Conservation (phyloP, 2,797 vertebrate genomes). For the Oophaga sylvatica region DNA sequence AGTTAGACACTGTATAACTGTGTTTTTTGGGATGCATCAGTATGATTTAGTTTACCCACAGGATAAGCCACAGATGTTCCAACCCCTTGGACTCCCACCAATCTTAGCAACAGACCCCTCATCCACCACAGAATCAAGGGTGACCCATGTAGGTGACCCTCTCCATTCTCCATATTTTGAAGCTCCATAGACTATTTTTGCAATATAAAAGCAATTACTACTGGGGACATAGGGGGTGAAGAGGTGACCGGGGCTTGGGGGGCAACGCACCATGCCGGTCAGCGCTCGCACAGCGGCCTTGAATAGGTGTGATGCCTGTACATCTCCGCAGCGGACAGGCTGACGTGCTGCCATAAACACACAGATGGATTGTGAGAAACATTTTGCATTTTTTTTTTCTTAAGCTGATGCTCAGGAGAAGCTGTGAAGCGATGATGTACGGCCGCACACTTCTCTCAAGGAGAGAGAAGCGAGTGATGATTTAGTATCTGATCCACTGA, state of each 20-base stretch:
- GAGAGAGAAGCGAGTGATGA: neutral
- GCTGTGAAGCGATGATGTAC: slow-evolving; percentile 16
- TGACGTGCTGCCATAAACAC: slow-evolving; percentile 26
- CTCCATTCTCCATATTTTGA: too few species aligned
- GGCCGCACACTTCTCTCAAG: slow-evolving; percentile 14
- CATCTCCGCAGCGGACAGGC: neutral
- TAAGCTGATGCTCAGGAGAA: neutral
- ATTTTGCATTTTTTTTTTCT: neutral
- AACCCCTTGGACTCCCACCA: too few species aligned
- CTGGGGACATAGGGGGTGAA: too few species aligned
- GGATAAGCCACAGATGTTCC: too few species aligned
- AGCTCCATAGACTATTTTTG: too few species aligned
- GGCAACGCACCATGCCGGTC: neutral
- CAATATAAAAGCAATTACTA: too few species aligned
- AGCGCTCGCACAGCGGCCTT: too few species aligned
- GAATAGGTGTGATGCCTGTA: neutral
- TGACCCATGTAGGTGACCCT: too few species aligned
- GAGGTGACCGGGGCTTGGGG: too few species aligned
- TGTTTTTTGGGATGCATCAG: neutral
- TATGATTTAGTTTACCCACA: neutral
- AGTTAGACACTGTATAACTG: too few species aligned
- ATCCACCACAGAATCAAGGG: too few species aligned
- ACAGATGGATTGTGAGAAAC: neutral
- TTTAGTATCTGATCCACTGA: slow-evolving; percentile 13
- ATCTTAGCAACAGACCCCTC: too few species aligned